These are phyloP conservation scores for Nyleta sp. DNA, from an alignment of 2,888 invertebrate species.

Conservation along the genomic window DNA sequence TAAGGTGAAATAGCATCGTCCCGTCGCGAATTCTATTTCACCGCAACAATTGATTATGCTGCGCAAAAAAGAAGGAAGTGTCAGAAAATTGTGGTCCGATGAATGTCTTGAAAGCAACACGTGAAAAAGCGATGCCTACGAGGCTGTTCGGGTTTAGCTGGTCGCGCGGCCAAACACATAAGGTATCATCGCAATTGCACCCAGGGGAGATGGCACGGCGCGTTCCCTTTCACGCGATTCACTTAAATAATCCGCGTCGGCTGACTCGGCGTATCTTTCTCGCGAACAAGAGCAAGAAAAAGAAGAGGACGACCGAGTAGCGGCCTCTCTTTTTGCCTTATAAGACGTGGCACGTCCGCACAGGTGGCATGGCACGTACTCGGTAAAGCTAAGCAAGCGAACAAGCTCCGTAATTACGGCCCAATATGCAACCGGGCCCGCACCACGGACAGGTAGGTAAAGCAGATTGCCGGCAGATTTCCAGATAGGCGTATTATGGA, in stretches of 20 bases:
- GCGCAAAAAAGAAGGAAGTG: not conserved
- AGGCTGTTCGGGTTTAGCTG: constrained; percentile 25
- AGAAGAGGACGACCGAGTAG: constrained; percentile 49
- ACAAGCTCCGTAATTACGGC: constrained; percentile 76
- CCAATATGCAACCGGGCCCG: constrained; percentile 77
- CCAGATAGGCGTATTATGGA: constrained; percentile 78
- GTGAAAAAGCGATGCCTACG: constrained; percentile 26
- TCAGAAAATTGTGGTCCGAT: not conserved
- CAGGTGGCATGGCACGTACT: constrained; percentile 74
- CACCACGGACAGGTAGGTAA: constrained; percentile 66
- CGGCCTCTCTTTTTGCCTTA: constrained; percentile 67
- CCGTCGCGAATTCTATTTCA: too few species aligned
- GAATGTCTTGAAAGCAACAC: constrained; percentile 3
- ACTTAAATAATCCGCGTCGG: constrained; percentile 66
- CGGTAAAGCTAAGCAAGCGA: constrained; percentile 68
- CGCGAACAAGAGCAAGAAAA: constrained; percentile 62
- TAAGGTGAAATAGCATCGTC: too few species aligned
- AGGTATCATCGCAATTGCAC: constrained; percentile 64
- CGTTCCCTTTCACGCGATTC: constrained; percentile 67
- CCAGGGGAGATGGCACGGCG: constrained; percentile 61
- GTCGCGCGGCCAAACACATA: constrained; percentile 54
- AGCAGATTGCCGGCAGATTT: constrained; percentile 74
- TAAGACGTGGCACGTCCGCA: constrained; percentile 69
- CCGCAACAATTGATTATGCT: too few species aligned
- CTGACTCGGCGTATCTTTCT: constrained; percentile 55